These are phyloP conservation scores for Umimayanthus kanabou DNA, from an alignment of 92 coral and sea anemone species.

Conservation along the genomic window DNA sequence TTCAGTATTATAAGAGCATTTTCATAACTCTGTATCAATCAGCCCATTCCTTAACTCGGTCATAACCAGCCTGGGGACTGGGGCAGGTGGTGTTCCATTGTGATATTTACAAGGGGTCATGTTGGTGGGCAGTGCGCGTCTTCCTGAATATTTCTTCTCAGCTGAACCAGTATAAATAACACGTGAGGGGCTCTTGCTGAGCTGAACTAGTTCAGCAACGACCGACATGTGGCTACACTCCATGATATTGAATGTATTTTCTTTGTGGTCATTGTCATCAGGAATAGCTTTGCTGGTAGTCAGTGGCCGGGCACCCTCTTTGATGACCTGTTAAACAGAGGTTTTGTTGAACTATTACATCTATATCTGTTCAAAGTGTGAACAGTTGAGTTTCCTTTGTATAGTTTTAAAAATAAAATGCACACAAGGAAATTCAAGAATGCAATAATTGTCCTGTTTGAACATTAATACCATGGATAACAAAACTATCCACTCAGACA, in stretches of 20 bases:
- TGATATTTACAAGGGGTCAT: constrained; percentile 87
- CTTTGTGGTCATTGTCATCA: constrained; percentile 22
- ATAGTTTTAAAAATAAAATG: no score
- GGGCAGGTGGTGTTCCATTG: constrained; percentile 76
- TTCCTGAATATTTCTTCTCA: constrained; percentile 34
- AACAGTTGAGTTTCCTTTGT: background rate
- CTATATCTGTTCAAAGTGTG: background rate
- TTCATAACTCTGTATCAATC: constrained; percentile 64
- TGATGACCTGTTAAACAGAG: constrained; percentile 43
- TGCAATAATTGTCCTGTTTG: background rate
- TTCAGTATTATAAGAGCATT: background rate
- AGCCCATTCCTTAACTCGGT: constrained; percentile 61
- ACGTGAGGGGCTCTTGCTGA: constrained; percentile 14
- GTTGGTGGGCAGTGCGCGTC: background rate
- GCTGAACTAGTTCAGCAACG: constrained; percentile 48
- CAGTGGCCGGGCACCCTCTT: constrained; percentile 9
- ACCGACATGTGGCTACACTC: constrained; percentile 63
- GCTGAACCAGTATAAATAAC: constrained; percentile 57
- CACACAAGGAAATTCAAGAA: background rate
- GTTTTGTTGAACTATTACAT: background rate
- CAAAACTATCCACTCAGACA: background rate
- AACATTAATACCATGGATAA: background rate
- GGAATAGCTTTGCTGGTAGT: background rate
- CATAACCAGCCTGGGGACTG: constrained; percentile 40
- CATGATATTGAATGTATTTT: constrained; percentile 26